Percentiles rank a stretch among this genome's conserved stretches.
Evolutionary conservation across 2,113 vertebrate species (phyloP).

Genomic region (Grammomys dolichurus): DNA sequence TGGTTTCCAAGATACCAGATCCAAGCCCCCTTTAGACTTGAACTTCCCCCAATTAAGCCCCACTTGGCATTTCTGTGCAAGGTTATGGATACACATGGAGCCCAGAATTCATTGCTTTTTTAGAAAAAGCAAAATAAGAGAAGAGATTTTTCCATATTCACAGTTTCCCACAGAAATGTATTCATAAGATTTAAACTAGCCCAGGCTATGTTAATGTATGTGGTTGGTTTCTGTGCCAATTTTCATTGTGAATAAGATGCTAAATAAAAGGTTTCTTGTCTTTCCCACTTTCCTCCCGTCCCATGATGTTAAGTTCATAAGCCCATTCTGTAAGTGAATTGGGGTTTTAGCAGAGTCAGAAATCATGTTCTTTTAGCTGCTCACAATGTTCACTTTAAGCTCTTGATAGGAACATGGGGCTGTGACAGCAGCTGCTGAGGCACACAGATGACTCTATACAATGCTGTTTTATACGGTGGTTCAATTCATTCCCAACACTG

Average conservation of each 20-base stretch:
- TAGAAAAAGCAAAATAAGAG: slow-evolving; percentile 85
- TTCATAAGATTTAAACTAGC: slow-evolving; percentile 89
- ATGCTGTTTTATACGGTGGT: slow-evolving; percentile 75
- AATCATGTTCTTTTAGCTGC: slow-evolving; percentile 76
- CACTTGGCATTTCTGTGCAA: slow-evolving; percentile 84
- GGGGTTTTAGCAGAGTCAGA: slow-evolving; percentile 83
- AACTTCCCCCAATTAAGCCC: slow-evolving; percentile 70
- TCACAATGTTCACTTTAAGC: slow-evolving; percentile 82
- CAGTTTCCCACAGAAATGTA: slow-evolving; percentile 90
- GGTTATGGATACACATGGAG: slow-evolving; percentile 84
- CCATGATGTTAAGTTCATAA: slow-evolving; percentile 85
- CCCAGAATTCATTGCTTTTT: slow-evolving; percentile 87
- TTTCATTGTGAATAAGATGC: slow-evolving; percentile 89
- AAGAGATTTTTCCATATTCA: slow-evolving; percentile 89
- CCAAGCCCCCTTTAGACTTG: slow-evolving; percentile 23
- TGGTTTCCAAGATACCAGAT: slow-evolving; percentile 75
- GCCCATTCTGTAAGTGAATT: slow-evolving; percentile 86
- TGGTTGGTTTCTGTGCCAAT: slow-evolving; percentile 87
- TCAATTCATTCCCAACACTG: slow-evolving; percentile 70
- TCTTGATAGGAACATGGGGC: slow-evolving; percentile 72
- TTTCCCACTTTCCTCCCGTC: slow-evolving; percentile 81
- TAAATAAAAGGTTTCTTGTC: slow-evolving; percentile 89
- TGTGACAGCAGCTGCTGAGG: slow-evolving; percentile 64
- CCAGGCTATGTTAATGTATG: slow-evolving; percentile 89
- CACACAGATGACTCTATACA: slow-evolving; percentile 80